phyloP scores from a whole-genome alignment of 2,888 invertebrate genomes.

The Steromphala cineraria region DNA sequence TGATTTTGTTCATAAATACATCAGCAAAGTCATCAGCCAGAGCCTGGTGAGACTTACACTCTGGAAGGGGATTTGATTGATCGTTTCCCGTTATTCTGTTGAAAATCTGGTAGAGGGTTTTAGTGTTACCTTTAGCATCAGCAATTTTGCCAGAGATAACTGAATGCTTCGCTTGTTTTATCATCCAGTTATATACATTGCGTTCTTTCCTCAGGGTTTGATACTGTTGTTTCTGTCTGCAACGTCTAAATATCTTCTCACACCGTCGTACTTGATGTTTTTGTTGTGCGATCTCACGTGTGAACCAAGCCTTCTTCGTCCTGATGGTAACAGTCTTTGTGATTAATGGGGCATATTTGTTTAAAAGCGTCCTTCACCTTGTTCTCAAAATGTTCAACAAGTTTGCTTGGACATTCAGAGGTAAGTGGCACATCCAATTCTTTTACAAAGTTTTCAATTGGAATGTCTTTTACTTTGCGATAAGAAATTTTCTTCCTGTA shows the following conservation, averaged over 20 bases:
- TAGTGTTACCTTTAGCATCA: background rate
- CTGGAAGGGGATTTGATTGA: background rate
- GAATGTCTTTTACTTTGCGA: background rate
- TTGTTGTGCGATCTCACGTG: background rate
- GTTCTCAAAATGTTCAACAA: background rate
- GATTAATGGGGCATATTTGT: background rate
- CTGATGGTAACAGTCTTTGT: background rate
- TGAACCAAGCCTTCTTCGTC: background rate
- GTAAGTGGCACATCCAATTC: background rate
- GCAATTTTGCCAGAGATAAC: background rate
- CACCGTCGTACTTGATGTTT: background rate
- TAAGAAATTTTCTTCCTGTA: background rate
- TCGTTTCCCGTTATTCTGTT: background rate
- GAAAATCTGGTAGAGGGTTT: background rate
- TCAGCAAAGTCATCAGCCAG: background rate
- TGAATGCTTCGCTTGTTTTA: background rate
- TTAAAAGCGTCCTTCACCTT: too few species aligned
- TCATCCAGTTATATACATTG: background rate
- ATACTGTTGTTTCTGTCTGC: background rate
- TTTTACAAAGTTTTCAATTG: background rate
- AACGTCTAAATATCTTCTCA: background rate
- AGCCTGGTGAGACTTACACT: background rate
- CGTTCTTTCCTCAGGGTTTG: background rate
- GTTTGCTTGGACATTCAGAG: background rate
- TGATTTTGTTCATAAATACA: background rate